Conservation (phyloP, 2,113 vertebrate genomes). For the Mustelus asterias region DNA sequence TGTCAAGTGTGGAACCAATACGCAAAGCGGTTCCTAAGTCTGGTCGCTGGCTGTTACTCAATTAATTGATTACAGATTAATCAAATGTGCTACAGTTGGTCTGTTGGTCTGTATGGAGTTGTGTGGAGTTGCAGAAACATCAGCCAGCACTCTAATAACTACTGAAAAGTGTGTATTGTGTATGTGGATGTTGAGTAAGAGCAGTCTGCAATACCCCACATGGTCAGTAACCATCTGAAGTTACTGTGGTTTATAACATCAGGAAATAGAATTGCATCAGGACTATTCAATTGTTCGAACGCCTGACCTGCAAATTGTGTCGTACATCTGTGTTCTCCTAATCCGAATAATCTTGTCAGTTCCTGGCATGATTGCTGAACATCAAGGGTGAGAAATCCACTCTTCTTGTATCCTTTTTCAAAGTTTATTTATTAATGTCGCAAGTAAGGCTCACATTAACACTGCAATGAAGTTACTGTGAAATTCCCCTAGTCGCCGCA, state of each 20-base stretch:
- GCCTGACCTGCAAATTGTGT: not conserved
- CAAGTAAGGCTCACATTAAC: too few species aligned
- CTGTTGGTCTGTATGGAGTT: not conserved
- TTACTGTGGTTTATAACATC: not conserved
- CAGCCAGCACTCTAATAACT: not conserved
- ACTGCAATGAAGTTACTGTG: too few species aligned
- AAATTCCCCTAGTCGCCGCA: too few species aligned
- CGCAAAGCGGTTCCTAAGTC: not conserved
- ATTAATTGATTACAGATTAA: not conserved
- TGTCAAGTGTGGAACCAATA: not conserved
- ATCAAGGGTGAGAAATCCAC: too few species aligned
- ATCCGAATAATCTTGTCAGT: too few species aligned
- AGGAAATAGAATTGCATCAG: not conserved
- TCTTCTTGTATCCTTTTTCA: too few species aligned
- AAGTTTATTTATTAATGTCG: too few species aligned
- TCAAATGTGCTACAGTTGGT: not conserved
- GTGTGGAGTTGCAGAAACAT: not conserved
- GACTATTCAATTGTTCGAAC: not conserved
- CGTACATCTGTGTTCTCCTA: too few species aligned
- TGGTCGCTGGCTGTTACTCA: not conserved
- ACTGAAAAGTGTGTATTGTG: not conserved
- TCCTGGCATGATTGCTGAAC: too few species aligned
- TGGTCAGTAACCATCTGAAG: not conserved
- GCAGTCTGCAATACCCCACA: not conserved
- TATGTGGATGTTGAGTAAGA: not conserved